These are phyloP conservation scores for Thamnophis sirtalis DNA, from an alignment of 2,113 vertebrate species.

Conservation along the genomic window DNA sequence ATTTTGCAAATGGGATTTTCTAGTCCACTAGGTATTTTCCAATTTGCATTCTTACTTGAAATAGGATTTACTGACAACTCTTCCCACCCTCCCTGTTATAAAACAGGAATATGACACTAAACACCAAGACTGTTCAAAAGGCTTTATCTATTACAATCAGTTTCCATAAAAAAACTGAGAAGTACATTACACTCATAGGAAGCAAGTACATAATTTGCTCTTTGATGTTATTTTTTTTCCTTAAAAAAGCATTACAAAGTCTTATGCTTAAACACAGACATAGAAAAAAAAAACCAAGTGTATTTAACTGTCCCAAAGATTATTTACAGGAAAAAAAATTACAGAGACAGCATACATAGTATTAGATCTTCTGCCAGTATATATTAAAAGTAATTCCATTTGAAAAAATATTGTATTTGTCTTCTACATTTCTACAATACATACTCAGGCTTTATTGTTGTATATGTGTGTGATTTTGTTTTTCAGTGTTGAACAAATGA, in stretches of 20 bases:
- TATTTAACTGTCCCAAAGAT: slow-evolving; percentile 79
- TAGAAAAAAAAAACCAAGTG: slow-evolving; percentile 83
- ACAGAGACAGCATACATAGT: slow-evolving; percentile 80
- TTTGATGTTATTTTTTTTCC: slow-evolving; percentile 81
- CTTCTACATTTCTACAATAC: slow-evolving; percentile 82
- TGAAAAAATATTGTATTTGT: slow-evolving; percentile 82
- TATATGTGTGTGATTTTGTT: slow-evolving; percentile 42
- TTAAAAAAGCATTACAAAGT: slow-evolving; percentile 96
- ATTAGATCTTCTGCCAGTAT: slow-evolving; percentile 83
- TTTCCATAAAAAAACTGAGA: slow-evolving; percentile 72
- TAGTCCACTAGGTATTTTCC: slow-evolving; percentile 52
- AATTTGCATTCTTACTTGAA: slow-evolving; percentile 59
- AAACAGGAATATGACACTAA: slow-evolving; percentile 66
- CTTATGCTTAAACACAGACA: slow-evolving; percentile 93
- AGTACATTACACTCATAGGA: slow-evolving; percentile 72
- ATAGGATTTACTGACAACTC: slow-evolving; percentile 54
- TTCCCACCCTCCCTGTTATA: slow-evolving; percentile 36
- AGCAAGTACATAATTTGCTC: slow-evolving; percentile 82
- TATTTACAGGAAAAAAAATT: slow-evolving; percentile 89
- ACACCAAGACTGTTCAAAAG: slow-evolving; percentile 69
- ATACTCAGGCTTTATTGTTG: slow-evolving; percentile 69
- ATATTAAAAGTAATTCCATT: slow-evolving; percentile 82
- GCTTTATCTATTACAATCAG: slow-evolving; percentile 73
- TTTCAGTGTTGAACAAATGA: slow-evolving; percentile 62
- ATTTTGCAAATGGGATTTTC: slow-evolving; percentile 52